Conservation (phyloP, 2,888 invertebrate species). For the Sycophila texana region DNA sequence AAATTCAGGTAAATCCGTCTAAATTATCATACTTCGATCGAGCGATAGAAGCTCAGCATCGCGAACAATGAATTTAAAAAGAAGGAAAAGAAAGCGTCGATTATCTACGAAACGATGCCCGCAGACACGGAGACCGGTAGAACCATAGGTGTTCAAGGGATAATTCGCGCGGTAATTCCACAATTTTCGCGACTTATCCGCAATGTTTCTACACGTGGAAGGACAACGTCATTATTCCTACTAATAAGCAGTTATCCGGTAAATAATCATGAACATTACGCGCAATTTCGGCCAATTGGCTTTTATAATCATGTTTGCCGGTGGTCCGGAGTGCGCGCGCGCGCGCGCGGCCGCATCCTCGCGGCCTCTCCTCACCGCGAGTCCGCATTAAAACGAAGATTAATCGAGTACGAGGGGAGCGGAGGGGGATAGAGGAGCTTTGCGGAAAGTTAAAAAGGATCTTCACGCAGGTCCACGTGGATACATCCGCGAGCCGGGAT, state of each 20-base stretch:
- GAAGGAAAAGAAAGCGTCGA: too few relatives aligned
- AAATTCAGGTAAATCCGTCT: too few relatives aligned
- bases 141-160: background rate
- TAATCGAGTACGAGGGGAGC: constrained; percentile 39
- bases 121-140: background rate
- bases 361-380: constrained; percentile 18
- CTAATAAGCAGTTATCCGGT: constrained; percentile 54
- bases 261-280: constrained; percentile 56
- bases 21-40: too few relatives aligned
- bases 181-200: constrained; percentile 54
- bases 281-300: constrained; percentile 57
- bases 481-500: background rate
- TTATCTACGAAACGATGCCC: too few relatives aligned
- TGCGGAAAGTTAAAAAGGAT: constrained; percentile 45
- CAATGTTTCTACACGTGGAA: constrained; percentile 33
- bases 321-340: constrained; percentile 45
- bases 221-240: constrained; percentile 51
- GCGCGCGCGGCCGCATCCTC: background rate
- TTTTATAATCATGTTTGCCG: constrained; percentile 57
- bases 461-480: constrained; percentile 20
- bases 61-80: too few relatives aligned
- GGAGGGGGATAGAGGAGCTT: background rate
- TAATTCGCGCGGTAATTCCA: constrained; percentile 27
- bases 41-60: too few relatives aligned
- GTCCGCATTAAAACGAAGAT: constrained; percentile 55